Evolutionary conservation across 2,113 vertebrate species (phyloP), one percentile per base, ranked within the genome.

Genomic region (Perca flavescens): DNA sequence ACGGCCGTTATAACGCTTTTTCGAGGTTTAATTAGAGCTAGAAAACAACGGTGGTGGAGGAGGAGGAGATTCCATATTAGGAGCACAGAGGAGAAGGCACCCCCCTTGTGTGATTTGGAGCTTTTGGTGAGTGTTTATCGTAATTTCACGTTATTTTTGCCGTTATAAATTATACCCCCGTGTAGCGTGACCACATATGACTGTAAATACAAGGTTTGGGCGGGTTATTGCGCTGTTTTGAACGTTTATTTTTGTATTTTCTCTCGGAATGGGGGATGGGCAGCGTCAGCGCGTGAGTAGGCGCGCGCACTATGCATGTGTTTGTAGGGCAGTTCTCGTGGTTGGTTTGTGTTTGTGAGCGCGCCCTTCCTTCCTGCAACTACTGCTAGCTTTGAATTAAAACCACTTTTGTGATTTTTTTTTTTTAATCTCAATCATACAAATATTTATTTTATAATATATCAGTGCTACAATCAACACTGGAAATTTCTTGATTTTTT

Each of bases 51-150:
- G 91, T 83, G 92, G 88, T 54, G 88, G 94, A 89, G 95, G 88
- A 89, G 87, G 94, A 94, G 95, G 95, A 96, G 94, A 95, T 94
- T 93, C 95, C 95, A 94, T 93, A 94, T 95, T 93, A 91, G 93
- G 93, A 92, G 93, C 94, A 90, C 81, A 88, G 94, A 91, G 92
- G 87, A 94, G 93, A 93, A 93, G 90, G 87, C 94, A 80, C 89
- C 90, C 93, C 90, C 93, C 93, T 93, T 90, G 94, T 94, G 94
- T 92, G 91, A 87, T 92, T 89, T 87, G 91, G 91, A 92, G 89
- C 90, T 90, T 91, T 72, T 77, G 94, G 95, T 96, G 89, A 96
- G 95, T 94, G 89, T 93, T 91, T 90, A 21, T 19, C 82, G 8
- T 34, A n/a, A 57, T 91, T 92, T 66, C 19, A 34, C 22, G 21